phyloP scores from a whole-genome alignment of 1,140 invertebrate species.

The Drosophila micromelanica region DNA sequence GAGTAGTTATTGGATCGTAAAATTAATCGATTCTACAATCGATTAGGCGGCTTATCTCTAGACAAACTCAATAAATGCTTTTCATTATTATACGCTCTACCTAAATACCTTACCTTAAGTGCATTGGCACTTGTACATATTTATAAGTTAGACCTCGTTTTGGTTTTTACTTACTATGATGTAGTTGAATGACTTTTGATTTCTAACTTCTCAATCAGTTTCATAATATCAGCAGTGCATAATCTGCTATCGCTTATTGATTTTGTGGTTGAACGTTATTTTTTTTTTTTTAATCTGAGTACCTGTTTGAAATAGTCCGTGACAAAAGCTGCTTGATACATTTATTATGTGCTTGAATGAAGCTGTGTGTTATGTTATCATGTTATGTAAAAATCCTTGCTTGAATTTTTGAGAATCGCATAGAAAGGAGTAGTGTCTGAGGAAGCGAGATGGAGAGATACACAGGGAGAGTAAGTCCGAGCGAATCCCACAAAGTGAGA shows the following conservation, averaged over 20 bases:
- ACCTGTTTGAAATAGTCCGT: neutral
- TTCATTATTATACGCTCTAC: slow-evolving; percentile 5
- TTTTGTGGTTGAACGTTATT: too few relatives aligned
- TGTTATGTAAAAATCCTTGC: too few relatives aligned
- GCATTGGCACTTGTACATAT: slow-evolving; percentile 11
- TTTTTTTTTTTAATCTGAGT: neutral
- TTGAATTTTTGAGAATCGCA: too few relatives aligned
- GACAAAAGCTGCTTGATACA: neutral
- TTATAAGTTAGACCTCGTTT: neutral
- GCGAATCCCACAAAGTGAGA: too few relatives aligned
- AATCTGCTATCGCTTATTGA: neutral
- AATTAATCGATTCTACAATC: slow-evolving; percentile 8
- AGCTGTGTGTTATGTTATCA: too few relatives aligned
- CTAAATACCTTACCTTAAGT: slow-evolving; percentile 10
- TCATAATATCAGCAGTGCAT: neutral
- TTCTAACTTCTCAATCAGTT: neutral
- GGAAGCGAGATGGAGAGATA: too few relatives aligned
- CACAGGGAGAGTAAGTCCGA: too few relatives aligned
- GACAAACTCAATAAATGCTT: slow-evolving; percentile 27
- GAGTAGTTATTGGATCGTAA: neutral
- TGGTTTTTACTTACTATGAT: neutral
- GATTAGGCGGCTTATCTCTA: slow-evolving; percentile 30
- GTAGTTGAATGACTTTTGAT: slow-evolving; percentile 23
- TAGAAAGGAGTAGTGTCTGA: too few relatives aligned
- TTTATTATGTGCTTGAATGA: neutral